Evolutionary conservation across 2,888 invertebrate species (phyloP).

Genomic region (Drosophila pullipes): DNA sequence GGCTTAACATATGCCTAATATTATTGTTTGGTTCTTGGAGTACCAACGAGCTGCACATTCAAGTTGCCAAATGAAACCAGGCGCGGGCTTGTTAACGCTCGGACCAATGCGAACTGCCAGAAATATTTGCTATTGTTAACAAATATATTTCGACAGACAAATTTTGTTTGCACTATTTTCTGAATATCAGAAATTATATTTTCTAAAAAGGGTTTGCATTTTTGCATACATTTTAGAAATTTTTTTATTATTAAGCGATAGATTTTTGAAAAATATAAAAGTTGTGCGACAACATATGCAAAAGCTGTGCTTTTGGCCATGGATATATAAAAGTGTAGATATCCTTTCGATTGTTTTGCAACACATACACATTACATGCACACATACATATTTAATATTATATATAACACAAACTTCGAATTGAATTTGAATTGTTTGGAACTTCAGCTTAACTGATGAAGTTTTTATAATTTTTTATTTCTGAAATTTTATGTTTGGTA

Average conservation of each 20-base stretch:
- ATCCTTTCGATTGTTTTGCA: background rate
- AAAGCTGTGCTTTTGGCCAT: background rate
- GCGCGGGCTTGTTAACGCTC: no score
- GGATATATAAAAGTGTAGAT: background rate
- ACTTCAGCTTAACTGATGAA: background rate
- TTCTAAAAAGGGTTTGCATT: background rate
- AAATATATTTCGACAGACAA: no score
- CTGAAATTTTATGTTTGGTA: background rate
- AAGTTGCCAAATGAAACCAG: no score
- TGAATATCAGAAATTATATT: background rate
- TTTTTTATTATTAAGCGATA: background rate
- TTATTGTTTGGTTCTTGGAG: background rate
- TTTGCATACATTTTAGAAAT: background rate
- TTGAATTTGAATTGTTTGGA: background rate
- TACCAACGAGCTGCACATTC: no score
- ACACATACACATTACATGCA: background rate
- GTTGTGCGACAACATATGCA: background rate
- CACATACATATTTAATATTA: background rate
- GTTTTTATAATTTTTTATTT: background rate
- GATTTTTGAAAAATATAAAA: background rate
- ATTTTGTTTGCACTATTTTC: no score
- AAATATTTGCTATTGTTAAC: no score
- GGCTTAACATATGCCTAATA: background rate
- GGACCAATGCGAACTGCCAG: no score
- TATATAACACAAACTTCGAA: background rate